Base-by-base conservation (phyloP, 2,113 vertebrate genomes). In the Xiphophorus maculatus region DNA sequence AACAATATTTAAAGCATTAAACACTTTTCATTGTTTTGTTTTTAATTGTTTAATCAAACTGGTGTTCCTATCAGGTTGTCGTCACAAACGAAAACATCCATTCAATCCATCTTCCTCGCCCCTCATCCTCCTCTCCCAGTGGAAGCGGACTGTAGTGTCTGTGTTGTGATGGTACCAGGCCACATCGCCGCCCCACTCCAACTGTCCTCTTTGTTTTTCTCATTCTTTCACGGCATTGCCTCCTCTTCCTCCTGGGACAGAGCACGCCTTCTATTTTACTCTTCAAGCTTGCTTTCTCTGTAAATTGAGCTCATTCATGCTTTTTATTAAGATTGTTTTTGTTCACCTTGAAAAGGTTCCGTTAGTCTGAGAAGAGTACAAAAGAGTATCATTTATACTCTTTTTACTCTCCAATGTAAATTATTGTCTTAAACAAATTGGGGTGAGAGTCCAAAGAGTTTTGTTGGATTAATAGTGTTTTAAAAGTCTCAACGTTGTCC, bases 141-240 rank as follows among this genome's bases (percentile, higher is more conserved):
- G 3, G 81, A 68, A 19, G 1, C 79, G 48, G 74, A 81, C 79
- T 87, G 22, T 74, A 63, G 77, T 80, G 71, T 75, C 79, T 81
- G 88, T 91, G 83, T 90, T 89, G 80, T 69, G 54, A 77, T 80
- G 76, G 92, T 93, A 92, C 92, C 91, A 91, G 88, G 76, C 87
- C 75, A 74, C 84, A 51, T 81, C 63, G 42, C 81, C 66, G 27
- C 81, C 74, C 79, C 83, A 62, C 80, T 80, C 77, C 65, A 61
- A 63, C 73, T 70, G 63, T 79, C 80, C 74, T 84, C 84, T 88
- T 91, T 92, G 84, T 90, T 84, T 85, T 79, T 66, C 66, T 42
- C 65, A 37, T 68, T 83, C 66, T 85, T 80, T 54, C 37, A 65
- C 28, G n/a, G 48, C 65, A 66, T 58, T 25, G 17, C 58, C 25